Evolutionary conservation across 2,888 invertebrate species (phyloP), one percentile per base, ranked within the genome.

Genomic region (Drosophila basisetae): DNA sequence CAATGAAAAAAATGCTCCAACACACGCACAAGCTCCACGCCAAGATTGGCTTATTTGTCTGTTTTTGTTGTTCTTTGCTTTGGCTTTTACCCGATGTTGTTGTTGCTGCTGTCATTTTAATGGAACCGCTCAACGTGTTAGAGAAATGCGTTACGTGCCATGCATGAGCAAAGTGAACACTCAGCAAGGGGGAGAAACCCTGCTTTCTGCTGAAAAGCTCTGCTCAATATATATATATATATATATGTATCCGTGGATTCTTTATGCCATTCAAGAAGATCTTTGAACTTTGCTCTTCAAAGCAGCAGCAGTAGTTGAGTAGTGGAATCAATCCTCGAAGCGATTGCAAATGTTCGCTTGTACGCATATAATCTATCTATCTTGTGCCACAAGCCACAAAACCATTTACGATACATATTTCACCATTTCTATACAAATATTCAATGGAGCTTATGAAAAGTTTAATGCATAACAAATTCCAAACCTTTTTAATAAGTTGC

Each of bases 61-160:
- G 73, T 69, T 43, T 67, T 43, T 47, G 56, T 64, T 62, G 33
- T 54, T 68, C 54, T 75, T 77, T 69, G 60, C 65, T 75, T 63
- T 73, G 31, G 49, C 73, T 58, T 67, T 53, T 59, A 62, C 52
- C 59, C 41, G 31, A 58, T 63, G 41, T 58, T 58, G 66, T 66
- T 77, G 55, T 63, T 53, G 65, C 1, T 30, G 30, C 2, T 31
- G 61, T 52, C 41, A 37, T 65, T 68, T 68, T 58, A 71, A 80
- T 68, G 81, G 55, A 62, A 67, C 58, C 58, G 61, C 65, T 70
- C 78, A 78, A 80, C 75, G 83, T 79, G 80, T 83, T 80, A 67
- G 65, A 81, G 74, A 90, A 90, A 83, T 90, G 90, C 86, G 71
- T 73, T 90, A 90, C 91, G 84, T 90, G 89, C 91, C 53, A 11